Percentiles rank a stretch among this genome's conserved stretches.
Conservation (phyloP, 2,113 vertebrate species). For the Hemiprocne comata region DNA sequence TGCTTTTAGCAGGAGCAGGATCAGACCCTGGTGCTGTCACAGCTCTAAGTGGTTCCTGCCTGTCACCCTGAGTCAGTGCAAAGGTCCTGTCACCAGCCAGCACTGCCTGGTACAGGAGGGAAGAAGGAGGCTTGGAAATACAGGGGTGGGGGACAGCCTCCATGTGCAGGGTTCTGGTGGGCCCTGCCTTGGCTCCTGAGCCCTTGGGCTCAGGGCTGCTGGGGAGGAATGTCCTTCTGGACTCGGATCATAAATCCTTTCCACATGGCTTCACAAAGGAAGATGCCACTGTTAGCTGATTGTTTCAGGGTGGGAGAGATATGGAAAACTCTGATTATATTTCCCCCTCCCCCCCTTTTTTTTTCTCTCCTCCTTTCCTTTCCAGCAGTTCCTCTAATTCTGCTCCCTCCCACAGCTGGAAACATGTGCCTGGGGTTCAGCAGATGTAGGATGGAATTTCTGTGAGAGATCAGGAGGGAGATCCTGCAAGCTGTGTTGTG, state of each 20-base stretch:
- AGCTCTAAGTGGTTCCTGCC: not conserved
- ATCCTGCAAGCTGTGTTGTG: not conserved
- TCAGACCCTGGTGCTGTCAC: not conserved
- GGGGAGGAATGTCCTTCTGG: not conserved
- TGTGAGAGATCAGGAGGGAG: not conserved
- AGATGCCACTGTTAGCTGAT: not conserved
- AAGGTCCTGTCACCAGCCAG: not conserved
- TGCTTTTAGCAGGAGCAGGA: not conserved
- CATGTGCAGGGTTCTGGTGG: accelerated
- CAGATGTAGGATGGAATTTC: not conserved
- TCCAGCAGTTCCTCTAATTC: not conserved
- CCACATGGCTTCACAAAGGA: not conserved
- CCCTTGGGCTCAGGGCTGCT: not conserved
- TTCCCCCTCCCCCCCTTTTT: too few species aligned
- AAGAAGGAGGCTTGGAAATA: not conserved
- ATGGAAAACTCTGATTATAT: not conserved
- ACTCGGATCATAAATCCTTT: not conserved
- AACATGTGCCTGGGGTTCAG: not conserved
- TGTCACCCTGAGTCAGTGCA: not conserved
- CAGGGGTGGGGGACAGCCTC: not conserved
- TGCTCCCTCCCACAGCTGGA: not conserved
- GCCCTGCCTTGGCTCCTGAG: not conserved
- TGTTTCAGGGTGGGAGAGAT: not conserved
- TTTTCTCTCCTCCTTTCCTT: not conserved
- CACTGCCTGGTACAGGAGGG: not conserved